Conservation (phyloP, 2,888 invertebrate species). For the Xylota segnis region DNA sequence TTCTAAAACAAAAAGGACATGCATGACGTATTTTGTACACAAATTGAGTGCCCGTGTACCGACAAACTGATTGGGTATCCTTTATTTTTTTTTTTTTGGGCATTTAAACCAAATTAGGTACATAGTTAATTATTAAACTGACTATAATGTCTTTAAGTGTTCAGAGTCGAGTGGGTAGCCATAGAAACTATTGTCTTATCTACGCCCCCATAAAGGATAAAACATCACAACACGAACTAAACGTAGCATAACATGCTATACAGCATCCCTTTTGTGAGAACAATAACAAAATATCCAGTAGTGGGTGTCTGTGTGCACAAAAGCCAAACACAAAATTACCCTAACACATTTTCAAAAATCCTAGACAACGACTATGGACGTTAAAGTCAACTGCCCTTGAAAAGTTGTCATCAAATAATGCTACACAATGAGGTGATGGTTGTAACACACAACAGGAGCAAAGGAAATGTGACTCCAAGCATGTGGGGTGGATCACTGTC, state of each 20-base stretch:
- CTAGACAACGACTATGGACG: constrained; percentile 19
- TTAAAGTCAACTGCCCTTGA: constrained; percentile 49
- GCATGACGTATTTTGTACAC: not conserved
- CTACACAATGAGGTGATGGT: constrained; percentile 31
- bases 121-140: not conserved
- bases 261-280: not conserved
- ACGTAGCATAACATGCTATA: not conserved
- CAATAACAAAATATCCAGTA: not conserved
- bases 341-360: constrained; percentile 19
- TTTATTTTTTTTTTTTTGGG: too few relatives aligned
- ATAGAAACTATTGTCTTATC: constrained; percentile 22
- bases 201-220: not conserved
- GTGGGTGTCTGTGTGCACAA: constrained; percentile 5
- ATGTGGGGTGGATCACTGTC: not conserved
- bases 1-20: too few relatives aligned
- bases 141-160: not conserved
- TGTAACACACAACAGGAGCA: constrained; percentile 1
- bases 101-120: too few relatives aligned
- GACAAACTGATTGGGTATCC: too few relatives aligned
- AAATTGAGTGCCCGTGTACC: not conserved
- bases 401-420: constrained; percentile 38
- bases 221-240: constrained; percentile 25
- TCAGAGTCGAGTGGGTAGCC: not conserved
- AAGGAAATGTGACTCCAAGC: not conserved
- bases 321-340: constrained; percentile 18